Conservation (phyloP, 64 coral and sea anemone species). For the Montipora efflorescens region DNA sequence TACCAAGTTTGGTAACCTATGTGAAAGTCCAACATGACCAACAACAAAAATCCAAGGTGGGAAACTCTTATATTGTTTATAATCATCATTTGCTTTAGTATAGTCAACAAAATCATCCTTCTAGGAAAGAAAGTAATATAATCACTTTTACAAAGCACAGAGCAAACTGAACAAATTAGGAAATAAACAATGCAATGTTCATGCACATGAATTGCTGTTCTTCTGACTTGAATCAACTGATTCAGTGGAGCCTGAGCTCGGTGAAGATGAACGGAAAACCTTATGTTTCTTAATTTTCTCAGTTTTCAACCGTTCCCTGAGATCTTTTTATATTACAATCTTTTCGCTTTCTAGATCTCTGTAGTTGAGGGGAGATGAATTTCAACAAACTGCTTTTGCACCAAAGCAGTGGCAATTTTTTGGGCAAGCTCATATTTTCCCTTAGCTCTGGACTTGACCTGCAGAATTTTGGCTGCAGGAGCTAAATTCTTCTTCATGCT, state of each 20-base stretch:
- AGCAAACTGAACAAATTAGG: neutral
- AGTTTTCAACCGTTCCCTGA: neutral
- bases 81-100: neutral
- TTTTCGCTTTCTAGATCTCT: neutral
- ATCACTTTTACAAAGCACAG: conserved; percentile 2
- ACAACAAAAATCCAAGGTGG: neutral
- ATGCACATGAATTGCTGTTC: neutral
- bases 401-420: neutral
- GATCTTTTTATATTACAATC: conserved; percentile 25
- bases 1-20: conserved; percentile 35
- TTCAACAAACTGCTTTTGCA: neutral
- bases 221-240: conserved; percentile 30
- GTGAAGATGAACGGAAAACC: neutral
- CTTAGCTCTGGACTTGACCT: neutral
- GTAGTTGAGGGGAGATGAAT: neutral
- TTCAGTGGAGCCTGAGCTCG: neutral
- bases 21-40: neutral
- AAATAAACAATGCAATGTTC: neutral
- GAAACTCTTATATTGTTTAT: neutral
- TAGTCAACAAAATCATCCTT: neutral
- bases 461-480: conserved; percentile 13
- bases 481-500: conserved; percentile 17
- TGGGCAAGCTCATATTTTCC: conserved; percentile 8
- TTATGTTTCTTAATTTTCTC: conserved; percentile 20
- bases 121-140: neutral